Percentiles rank a stretch among this genome's conserved stretches.
phyloP scores from a whole-genome alignment of 2,888 invertebrate species.

The Thera britannica region DNA sequence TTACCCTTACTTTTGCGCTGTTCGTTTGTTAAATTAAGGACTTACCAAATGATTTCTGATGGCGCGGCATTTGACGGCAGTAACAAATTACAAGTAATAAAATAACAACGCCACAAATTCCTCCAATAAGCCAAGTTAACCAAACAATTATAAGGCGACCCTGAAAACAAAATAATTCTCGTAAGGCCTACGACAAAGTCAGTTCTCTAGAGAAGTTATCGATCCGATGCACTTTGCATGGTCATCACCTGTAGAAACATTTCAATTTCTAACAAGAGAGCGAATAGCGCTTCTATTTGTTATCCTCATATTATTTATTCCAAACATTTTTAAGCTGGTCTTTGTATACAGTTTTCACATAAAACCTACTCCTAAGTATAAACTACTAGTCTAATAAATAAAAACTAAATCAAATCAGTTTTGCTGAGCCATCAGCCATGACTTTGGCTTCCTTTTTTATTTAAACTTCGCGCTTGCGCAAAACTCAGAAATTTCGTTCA shows the following conservation, averaged over 20 bases:
- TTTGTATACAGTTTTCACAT: constrained; percentile 54
- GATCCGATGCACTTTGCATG: constrained; percentile 51
- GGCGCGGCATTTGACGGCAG: constrained; percentile 88
- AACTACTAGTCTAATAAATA: not conserved
- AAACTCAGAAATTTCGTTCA: constrained; percentile 11
- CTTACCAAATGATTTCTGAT: constrained; percentile 88
- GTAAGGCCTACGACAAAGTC: constrained; percentile 26
- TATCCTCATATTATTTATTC: constrained; percentile 56
- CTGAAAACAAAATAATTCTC: constrained; percentile 58
- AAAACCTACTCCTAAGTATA: constrained; percentile 37
- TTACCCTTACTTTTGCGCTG: too few relatives aligned
- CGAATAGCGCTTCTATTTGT: constrained; percentile 69
- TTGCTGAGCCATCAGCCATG: constrained; percentile 37
- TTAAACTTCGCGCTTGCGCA: constrained; percentile 59
- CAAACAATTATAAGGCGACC: constrained; percentile 82
- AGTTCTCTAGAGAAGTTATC: constrained; percentile 44
- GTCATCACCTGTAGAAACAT: constrained; percentile 76
- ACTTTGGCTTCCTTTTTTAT: constrained; percentile 42
- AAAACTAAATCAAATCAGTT: not conserved
- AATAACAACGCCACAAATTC: constrained; percentile 87
- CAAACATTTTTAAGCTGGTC: constrained; percentile 68
- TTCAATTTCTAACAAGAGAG: constrained; percentile 73
- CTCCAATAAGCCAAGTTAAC: constrained; percentile 85
- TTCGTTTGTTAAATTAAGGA: not conserved
- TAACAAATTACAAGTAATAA: constrained; percentile 87